A percentile compares a stretch with the other conserved stretches of the same genome.
Evolutionary conservation across 2,797 vertebrate species (phyloP).

Genomic region (Megalops cyprinoides): DNA sequence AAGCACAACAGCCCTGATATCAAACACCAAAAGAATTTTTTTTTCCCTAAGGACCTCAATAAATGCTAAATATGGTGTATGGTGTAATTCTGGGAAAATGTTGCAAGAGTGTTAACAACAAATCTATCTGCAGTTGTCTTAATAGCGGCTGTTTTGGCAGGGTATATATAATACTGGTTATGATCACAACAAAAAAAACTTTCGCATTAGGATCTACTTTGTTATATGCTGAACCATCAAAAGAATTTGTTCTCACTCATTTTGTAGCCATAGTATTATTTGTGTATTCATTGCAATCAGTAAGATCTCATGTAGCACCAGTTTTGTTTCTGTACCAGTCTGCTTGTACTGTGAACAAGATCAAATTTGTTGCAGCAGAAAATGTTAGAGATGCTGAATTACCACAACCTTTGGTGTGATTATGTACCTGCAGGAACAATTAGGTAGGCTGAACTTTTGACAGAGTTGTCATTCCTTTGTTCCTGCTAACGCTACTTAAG

Average conservation of each 20-base stretch:
- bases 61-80: background rate
- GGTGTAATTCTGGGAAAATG: background rate
- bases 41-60: background rate
- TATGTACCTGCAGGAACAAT: background rate
- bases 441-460: background rate
- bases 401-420: background rate
- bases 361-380: background rate
- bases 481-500: background rate
- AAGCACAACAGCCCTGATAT: background rate
- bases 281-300: too few species aligned
- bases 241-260: background rate
- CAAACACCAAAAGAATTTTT: background rate
- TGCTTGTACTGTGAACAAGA: background rate
- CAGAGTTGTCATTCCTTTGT: slow-evolving; percentile 23
- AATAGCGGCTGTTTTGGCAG: background rate
- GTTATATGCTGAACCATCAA: too few species aligned
- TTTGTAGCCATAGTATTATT: background rate
- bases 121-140: background rate
- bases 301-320: background rate
- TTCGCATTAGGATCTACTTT: too few species aligned
- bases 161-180: background rate
- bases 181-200: background rate
- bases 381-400: background rate
- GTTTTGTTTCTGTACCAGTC: background rate
- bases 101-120: background rate